Base-by-base conservation (phyloP, 2,888 invertebrate genomes). In the Diaphora mendica region DNA sequence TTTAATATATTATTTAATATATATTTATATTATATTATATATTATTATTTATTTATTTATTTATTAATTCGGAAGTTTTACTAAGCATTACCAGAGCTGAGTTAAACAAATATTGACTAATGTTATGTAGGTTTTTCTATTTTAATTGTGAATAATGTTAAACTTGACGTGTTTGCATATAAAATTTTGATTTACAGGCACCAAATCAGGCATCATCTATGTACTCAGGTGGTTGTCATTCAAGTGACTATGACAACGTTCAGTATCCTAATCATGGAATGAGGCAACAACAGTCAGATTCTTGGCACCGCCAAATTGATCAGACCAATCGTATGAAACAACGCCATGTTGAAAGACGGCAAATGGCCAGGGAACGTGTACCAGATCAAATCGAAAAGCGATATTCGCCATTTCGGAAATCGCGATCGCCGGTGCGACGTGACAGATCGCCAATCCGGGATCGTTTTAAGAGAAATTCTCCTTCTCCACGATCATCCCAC, bases 181-280 rank as follows among this genome's bases (percentile, higher is more conserved):
- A 85, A 87, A 87, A 87, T 93, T 95, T 95, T 85, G 90, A 92
- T 94, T 95, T 95, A 84, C 95, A 95, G 95, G 94, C 92, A 83
- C 85, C 91, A 88, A 94, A 90, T 78, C 92, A 92, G 92, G 89
- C 62, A 30, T 62, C 62, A 4, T 62, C 88, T 90, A 91, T 91
- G 88, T 95, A 94, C 91, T 87, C 94, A 89, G 92, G 91, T 91
- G 94, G 91, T 82, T 94, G 91, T 79, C 92, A 92, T 64, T 88
- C 89, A 66, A 90, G 84, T 77, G 72, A 78, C 62, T 88, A 85
- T 77, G 92, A 92, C 68, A 90, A 83, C 79, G 86, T 78, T 35
- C 89, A 88, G 76, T 93, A 91, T 68, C 77, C 89, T 11, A 64
- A 77, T 55, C 73, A 86, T 51, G 86, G 84, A 8, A 78, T 80